These are phyloP conservation scores for Ariolimax columbianus DNA, from an alignment of 2,888 invertebrate genomes.

Conservation along the genomic window DNA sequence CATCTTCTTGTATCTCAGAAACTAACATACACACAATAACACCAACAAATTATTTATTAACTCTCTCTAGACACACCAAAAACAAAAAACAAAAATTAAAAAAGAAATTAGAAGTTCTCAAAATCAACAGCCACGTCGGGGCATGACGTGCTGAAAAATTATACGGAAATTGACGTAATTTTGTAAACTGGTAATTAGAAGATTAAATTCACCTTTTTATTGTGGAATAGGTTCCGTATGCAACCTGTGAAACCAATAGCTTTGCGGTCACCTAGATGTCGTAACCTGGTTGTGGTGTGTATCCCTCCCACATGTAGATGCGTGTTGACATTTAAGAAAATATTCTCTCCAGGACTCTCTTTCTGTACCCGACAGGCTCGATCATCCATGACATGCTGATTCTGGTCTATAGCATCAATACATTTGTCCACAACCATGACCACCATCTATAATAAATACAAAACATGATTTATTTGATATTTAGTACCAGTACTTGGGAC, in stretches of 20 bases:
- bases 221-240: slow-evolving; percentile 95
- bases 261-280: slow-evolving; percentile 57
- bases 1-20: too few relatives aligned
- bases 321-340: slow-evolving; percentile 96
- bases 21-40: too few relatives aligned
- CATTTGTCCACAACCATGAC: slow-evolving; percentile 95
- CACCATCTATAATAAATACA: slow-evolving; percentile 82
- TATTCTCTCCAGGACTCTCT: slow-evolving; percentile 94
- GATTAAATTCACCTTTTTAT: slow-evolving; percentile 85
- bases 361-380: slow-evolving; percentile 94
- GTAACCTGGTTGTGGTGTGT: slow-evolving; percentile 46
- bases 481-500: background rate
- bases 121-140: too few relatives aligned
- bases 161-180: too few relatives aligned
- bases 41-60: too few relatives aligned
- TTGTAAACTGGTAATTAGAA: too few relatives aligned
- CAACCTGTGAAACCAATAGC: slow-evolving; percentile 94
- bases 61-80: too few relatives aligned
- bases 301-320: slow-evolving; percentile 94
- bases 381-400: slow-evolving; percentile 88
- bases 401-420: slow-evolving; percentile 91
- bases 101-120: too few relatives aligned
- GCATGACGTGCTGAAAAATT: too few relatives aligned
- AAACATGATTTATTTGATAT: background rate
- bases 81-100: too few relatives aligned